Evolutionary conservation across 2,888 invertebrate species (phyloP), one percentile per base, ranked within the genome.

Genomic region (Nycteola revayana): DNA sequence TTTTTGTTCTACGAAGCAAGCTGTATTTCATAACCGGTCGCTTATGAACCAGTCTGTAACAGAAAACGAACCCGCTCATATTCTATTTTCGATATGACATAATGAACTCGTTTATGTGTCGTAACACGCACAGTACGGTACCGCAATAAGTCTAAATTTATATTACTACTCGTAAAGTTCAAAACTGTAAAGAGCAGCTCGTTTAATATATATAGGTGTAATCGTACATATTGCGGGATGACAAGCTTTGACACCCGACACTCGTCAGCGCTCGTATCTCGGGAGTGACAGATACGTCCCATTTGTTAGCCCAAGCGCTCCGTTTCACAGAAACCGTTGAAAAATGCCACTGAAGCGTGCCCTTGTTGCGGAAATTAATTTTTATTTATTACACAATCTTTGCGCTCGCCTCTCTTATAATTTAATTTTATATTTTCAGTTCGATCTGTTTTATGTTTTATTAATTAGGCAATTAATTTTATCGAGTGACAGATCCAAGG

Each of bases 191-290:
- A 49, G 47, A 51, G 46, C 47, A 48, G 47, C 44, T 46, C 46
- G 37, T 36, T 43, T 41, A 40, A 45, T 42, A n/a, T n/a, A 43
- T 42, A 57, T 58, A 45, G 49, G 44, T 56, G 55, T 59, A 58
- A 34, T 14, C 33, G 32, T 28, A 37, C 26, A 42, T 31, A 38
- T 38, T 22, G 51, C 69, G 52, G 61, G 65, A 66, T 75, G 75
- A 74, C 73, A 66, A 66, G 71, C 69, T 73, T 68, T 73, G 71
- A 74, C 73, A 71, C 65, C 64, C 63, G 62, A 72, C 72, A 69
- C 76, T 73, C 71, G 71, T 71, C 75, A 63, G 58, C 58, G 56
- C 56, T 56, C 72, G 66, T 71, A 74, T 72, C 74, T 74, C 63
- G 63, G 58, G 63, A 65, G 70, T 71, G 76, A 73, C 67, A 65